Base-by-base conservation (phyloP, 2,113 vertebrate genomes). In the Pelusios castaneus region DNA sequence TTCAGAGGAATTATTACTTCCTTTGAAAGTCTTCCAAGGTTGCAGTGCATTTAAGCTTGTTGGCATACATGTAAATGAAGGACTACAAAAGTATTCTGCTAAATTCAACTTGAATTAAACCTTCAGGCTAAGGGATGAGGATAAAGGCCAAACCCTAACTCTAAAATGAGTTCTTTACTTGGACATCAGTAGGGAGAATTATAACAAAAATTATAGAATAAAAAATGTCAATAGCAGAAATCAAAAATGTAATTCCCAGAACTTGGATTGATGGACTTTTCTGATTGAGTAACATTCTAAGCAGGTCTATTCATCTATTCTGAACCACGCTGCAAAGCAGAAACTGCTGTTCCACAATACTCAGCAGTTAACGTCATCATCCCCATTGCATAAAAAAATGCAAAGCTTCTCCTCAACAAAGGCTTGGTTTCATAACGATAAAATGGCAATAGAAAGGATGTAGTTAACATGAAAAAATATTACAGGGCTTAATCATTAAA, bases 11-110 rank as follows among this genome's bases (percentile, higher is more conserved):
- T 99, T 99, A 99, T 98, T 98, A 98, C 98, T 98, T 98, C 99
- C 99, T 99, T 99, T 99, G 99, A 99, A 99, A 99, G 97, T 98
- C 98, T 98, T 99, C 99, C 99, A 99, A 99, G 99, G 99, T 99
- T 99, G 99, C 99, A 98, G 98, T 98, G 98, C 98, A 99, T 98
- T 99, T 99, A 99, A 99, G 99, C 99, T 99, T 99, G 98, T 99
- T 99, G 99, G 99, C 99, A 99, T 99, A 99, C 99, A 99, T 99
- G 99, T 98, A 99, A 99, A 99, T 99, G 98, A 99, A 99, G 98
- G 97, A 95, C 98, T 98, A 98, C 98, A 98, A 98, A 98, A 98
- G 98, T 98, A 97, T 97, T 98, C 97, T 94, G 98, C 98, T 97
- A 98, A 98, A 98, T 98, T 98, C 98, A 98, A 97, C 98, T 98